Evolutionary conservation across 2,113 vertebrate genomes (phyloP), one percentile per base, ranked within the genome.

Genomic region (Hiodon alosoides): DNA sequence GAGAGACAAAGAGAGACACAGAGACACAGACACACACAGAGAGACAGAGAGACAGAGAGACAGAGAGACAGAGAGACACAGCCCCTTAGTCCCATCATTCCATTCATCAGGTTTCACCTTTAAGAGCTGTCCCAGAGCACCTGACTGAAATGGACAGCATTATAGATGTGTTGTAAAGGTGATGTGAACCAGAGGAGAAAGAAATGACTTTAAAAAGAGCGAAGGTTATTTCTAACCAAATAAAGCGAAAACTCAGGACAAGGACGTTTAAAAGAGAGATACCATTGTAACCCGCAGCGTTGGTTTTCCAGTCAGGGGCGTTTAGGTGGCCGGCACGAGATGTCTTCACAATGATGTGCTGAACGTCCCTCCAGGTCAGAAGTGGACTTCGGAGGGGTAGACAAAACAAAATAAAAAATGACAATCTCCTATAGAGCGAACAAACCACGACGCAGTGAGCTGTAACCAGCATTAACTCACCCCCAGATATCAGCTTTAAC

Each of bases 241-340:
- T 8, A 13, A 9, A 55, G 9, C 10, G 6, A 59, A 47, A 5
- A 2, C 61, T 13, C 31, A 54, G 14, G 53, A 9, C 14, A 57
- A 17, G 10, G 5, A 48, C 14, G n/a, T 47, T 48, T 61, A 55
- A 47, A 67, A 48, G 14, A n/a, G 59, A 86, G 87, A 87, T 91
- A 98, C 97, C 97, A 79, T 98, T 99, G 88, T 98, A 98, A 85
- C 97, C 97, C 88, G 97, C 97, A 66, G 95, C 95, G 87, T 99
- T 99, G 73, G 94, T 98, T 92, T 98, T 99, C 97, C 97, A 99
- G 91, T 99, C 96, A 54, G 95, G 95, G 81, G 97, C 96, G 74
- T 94, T 98, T 84, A 99, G 92, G 88, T 98, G 96, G 86, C 96
- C 95, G 8, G 96, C 92, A 85, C 94, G 93, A 73, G 97, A 99